Base-by-base conservation (phyloP, 2,797 vertebrate species). In the Poeciliopsis infans region DNA sequence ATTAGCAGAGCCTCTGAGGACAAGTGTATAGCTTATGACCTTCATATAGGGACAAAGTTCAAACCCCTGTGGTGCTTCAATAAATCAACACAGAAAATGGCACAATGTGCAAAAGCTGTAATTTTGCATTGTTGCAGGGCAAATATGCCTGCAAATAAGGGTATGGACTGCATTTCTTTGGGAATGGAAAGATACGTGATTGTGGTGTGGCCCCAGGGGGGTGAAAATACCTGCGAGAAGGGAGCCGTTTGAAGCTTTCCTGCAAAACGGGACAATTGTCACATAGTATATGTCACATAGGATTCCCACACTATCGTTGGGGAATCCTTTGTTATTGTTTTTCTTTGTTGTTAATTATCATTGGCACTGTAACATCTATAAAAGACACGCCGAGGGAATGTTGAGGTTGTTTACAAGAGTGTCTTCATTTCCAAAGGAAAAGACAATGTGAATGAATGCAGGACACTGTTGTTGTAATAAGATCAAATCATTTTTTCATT, bases 41-140 rank as follows among this genome's bases (percentile, higher is more conserved):
- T 93, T 93, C 86, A 88, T 71, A 86, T 87, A 91, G 91, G 82
- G 78, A 88, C 85, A 83, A 64, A 69, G 75, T 72, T 57, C 51
- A 81, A 64, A 61, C 53, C 72, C 71, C 57, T 80, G 82, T 11
- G 72, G 78, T 36, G 43, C 57, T 46, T 51, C 74, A 73, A 90
- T 90, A 88, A 92, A 93, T 90, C 86, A 91, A 84, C 80, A 75
- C 6, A 73, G 71, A 85, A 81, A 81, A 87, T 75, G 72, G 81
- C 86, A 93, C 82, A 87, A 89, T 84, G 83, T 80, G 82, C 82
- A 77, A 78, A 82, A 78, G 81, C 80, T 79, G 68, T 84, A 84
- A 86, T 83, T 75, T 91, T 76, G 76, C 59, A 28, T 83, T 72
- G 76, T 76, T 71, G 59, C 46, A 75, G 46, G 82, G 81, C 25